phyloP scores from a whole-genome alignment of 2,888 invertebrate genomes.

The Hydrotaea cyrtoneurina region DNA sequence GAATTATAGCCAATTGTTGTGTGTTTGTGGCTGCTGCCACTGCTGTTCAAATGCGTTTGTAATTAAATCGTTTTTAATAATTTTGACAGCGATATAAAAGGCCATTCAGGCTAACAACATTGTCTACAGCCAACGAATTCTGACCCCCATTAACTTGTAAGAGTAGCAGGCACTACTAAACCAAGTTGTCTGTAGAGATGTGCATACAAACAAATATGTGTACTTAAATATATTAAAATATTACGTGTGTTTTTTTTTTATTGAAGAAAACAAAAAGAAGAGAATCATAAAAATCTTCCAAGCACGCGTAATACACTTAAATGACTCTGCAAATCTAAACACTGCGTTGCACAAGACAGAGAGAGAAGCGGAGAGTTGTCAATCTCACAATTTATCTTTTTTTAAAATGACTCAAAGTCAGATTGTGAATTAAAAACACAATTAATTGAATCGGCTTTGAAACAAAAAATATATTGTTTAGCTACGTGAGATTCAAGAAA shows the following conservation, averaged over 20 bases:
- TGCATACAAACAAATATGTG: not conserved
- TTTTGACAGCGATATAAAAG: slow-evolving; percentile 29
- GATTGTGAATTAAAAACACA: too few species aligned
- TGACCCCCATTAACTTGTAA: slow-evolving; percentile 38
- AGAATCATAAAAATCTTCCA: slow-evolving; percentile 3
- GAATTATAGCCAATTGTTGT: not conserved
- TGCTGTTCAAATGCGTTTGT: not conserved
- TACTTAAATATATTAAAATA: too few species aligned
- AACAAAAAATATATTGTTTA: too few species aligned
- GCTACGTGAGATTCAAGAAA: too few species aligned
- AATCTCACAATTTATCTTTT: too few species aligned
- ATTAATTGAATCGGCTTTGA: too few species aligned
- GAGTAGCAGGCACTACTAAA: not conserved
- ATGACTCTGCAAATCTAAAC: too few species aligned
- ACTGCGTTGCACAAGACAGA: too few species aligned
- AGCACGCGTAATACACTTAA: not conserved
- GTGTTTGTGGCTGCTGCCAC: not conserved
- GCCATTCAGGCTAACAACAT: not conserved
- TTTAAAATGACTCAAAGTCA: too few species aligned
- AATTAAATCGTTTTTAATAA: slow-evolving; percentile 22
- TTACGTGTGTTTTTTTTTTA: not conserved
- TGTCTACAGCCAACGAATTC: not conserved
- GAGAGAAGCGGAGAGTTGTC: too few species aligned
- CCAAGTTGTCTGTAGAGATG: not conserved
- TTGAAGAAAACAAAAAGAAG: too few species aligned